These are phyloP conservation scores for Drosophila flavopinicola DNA, from an alignment of 2,888 invertebrate species.

Conservation along the genomic window DNA sequence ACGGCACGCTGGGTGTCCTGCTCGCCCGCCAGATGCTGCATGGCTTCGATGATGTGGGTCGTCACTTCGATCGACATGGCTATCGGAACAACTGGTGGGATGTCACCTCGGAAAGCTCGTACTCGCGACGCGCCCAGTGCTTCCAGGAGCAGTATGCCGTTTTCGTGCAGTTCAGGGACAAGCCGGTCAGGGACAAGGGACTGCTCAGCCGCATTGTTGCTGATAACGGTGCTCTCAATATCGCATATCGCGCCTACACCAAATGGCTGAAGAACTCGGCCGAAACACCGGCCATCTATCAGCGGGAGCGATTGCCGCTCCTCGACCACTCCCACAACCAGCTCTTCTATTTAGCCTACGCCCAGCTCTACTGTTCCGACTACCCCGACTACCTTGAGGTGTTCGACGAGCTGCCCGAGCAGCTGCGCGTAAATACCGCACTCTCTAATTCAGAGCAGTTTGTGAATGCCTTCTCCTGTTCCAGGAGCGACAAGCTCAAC, in stretches of 20 bases:
- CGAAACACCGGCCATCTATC: constrained; percentile 55
- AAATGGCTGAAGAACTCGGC: constrained; percentile 78
- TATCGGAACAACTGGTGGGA: constrained; percentile 81
- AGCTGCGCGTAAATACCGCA: constrained; percentile 75
- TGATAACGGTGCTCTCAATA: constrained; percentile 80
- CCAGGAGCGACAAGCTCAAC: constrained; percentile 72
- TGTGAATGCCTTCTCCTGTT: constrained; percentile 70
- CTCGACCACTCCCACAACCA: constrained; percentile 74
- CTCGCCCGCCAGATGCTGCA: constrained; percentile 81
- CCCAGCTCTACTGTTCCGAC: constrained; percentile 81
- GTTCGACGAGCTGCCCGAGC: constrained; percentile 73
- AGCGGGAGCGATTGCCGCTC: constrained; percentile 73
- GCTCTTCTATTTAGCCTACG: constrained; percentile 80
- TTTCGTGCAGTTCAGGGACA: constrained; percentile 66
- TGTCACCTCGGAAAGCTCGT: constrained; percentile 59
- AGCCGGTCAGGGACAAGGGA: constrained; percentile 61
- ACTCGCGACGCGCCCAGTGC: constrained; percentile 72
- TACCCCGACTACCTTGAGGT: constrained; percentile 66
- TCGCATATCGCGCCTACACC: constrained; percentile 80
- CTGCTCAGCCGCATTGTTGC: constrained; percentile 67
- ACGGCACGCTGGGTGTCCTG: constrained; percentile 76
- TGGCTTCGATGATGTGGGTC: constrained; percentile 80
- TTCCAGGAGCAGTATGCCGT: constrained; percentile 76
- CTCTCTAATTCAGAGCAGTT: constrained; percentile 80
- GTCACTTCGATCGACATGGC: constrained; percentile 77